Conservation (phyloP, 2,888 invertebrate species). For the Mactromeris polynyma region DNA sequence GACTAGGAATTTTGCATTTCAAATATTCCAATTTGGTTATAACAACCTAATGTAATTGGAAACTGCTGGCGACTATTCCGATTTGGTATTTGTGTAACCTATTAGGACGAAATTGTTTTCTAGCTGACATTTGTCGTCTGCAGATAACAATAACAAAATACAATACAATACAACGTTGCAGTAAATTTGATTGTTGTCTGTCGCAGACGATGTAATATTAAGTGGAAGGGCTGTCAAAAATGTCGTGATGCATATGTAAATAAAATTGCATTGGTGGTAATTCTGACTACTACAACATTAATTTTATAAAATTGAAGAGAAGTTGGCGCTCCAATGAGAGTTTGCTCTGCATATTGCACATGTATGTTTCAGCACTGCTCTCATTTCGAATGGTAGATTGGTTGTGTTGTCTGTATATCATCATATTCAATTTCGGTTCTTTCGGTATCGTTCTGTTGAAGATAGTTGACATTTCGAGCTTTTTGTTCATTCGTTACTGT, state of each 20-base stretch:
- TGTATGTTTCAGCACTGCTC: too few relatives aligned
- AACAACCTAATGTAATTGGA: neutral
- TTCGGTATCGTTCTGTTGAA: too few relatives aligned
- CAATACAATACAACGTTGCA: too few relatives aligned
- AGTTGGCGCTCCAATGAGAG: too few relatives aligned
- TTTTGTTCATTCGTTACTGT: too few relatives aligned
- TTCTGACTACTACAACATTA: too few relatives aligned
- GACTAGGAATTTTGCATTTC: neutral
- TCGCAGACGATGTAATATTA: neutral
- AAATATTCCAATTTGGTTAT: neutral
- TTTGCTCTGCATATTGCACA: too few relatives aligned
- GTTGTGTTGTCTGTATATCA: too few relatives aligned
- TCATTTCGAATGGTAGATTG: too few relatives aligned
- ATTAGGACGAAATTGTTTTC: neutral
- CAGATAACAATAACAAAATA: neutral
- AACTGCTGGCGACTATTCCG: neutral
- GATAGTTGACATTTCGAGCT: too few relatives aligned
- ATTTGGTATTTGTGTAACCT: neutral
- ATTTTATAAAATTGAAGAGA: too few relatives aligned
- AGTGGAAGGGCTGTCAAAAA: neutral
- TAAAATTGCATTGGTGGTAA: neutral
- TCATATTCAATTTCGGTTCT: too few relatives aligned
- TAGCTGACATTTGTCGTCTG: conserved; percentile 8
- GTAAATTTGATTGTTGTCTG: neutral
- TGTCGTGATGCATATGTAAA: neutral